These are phyloP conservation scores for Drosophila neonasuta DNA, from an alignment of 2,888 invertebrate species.

Conservation along the genomic window DNA sequence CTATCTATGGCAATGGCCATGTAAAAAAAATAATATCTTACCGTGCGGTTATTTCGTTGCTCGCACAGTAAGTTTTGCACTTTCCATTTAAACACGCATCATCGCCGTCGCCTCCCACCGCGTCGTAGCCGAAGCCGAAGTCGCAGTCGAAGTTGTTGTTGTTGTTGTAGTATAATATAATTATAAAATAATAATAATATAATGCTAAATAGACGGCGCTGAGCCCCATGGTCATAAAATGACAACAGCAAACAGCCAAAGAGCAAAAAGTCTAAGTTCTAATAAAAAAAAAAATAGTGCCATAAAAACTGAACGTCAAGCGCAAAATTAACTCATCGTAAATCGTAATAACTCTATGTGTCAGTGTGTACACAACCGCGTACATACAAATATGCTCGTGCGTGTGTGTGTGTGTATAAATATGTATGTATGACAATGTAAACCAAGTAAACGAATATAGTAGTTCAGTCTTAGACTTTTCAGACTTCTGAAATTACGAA, in stretches of 20 bases:
- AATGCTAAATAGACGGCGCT: constrained; percentile 25
- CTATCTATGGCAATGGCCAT: constrained; percentile 79
- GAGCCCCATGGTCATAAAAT: constrained; percentile 17
- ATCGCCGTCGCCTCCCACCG: constrained; percentile 17
- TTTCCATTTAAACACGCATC: constrained; percentile 74
- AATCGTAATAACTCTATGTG: constrained; percentile 48
- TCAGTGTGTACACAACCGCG: constrained; percentile 14
- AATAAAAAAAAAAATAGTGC: constrained; percentile 50
- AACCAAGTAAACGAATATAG: constrained; percentile 11
- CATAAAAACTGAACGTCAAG: constrained; percentile 60
- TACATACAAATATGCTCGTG: constrained; percentile 16
- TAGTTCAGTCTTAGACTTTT: background rate
- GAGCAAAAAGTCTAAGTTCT: constrained; percentile 35
- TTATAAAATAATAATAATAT: constrained; percentile 42
- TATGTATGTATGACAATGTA: constrained; percentile 22
- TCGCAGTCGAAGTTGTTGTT: constrained; percentile 7
- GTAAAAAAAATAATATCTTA: constrained; percentile 76
- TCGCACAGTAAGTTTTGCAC: constrained; percentile 77
- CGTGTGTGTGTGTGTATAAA: constrained; percentile 1
- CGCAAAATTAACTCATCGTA: constrained; percentile 60
- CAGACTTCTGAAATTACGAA: background rate
- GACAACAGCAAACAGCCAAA: constrained; percentile 12
- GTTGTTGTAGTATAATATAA: constrained; percentile 17
- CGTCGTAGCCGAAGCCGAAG: constrained; percentile 10
- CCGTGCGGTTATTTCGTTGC: constrained; percentile 74